Conservation (phyloP, 2,888 invertebrate genomes). For the Pachycephus smyrnensis region DNA sequence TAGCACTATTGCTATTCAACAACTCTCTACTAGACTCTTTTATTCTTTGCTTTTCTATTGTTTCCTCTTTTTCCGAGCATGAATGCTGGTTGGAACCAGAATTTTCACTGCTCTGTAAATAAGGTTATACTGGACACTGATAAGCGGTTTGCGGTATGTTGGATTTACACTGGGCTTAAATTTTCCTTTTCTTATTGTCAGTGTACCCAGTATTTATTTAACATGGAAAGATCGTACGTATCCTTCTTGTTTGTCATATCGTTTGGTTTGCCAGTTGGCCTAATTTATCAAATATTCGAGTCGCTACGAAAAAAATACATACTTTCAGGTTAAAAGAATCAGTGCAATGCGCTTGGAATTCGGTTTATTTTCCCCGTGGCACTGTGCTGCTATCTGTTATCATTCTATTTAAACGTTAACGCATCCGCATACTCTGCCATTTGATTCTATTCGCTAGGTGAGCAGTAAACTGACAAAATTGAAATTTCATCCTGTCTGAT, state of each 20-base stretch:
- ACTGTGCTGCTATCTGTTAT: background rate
- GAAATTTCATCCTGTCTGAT: background rate
- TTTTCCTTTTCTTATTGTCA: background rate
- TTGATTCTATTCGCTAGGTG: background rate
- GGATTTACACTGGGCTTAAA: background rate
- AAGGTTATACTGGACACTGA: background rate
- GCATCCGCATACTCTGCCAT: background rate
- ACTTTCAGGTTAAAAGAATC: background rate
- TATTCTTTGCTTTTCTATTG: background rate
- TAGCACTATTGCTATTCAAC: background rate
- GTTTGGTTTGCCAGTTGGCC: background rate
- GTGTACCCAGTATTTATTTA: background rate
- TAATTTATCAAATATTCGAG: background rate
- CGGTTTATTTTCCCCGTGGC: background rate
- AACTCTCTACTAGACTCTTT: background rate
- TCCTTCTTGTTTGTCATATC: background rate
- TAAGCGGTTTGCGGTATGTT: background rate
- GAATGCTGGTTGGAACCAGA: background rate
- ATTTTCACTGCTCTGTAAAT: background rate
- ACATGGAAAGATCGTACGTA: background rate
- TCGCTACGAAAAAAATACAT: background rate
- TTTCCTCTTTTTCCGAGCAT: background rate
- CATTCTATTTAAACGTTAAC: background rate
- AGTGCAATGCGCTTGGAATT: background rate
- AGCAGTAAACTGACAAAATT: background rate